Evolutionary conservation across 2,797 vertebrate genomes (phyloP).

Genomic region (Coilia nasus): DNA sequence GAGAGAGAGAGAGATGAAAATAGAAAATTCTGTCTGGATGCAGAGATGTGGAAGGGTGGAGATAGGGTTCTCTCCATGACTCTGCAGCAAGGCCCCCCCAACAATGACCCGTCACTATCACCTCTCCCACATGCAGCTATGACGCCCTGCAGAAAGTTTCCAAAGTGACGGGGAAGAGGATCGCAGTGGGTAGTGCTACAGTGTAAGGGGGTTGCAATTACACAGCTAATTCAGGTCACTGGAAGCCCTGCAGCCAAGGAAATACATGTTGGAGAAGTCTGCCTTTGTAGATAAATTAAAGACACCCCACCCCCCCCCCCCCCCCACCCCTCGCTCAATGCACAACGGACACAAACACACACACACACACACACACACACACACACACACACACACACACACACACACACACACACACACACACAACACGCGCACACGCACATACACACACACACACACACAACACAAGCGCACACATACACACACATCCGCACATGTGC

Average conservation of each 20-base stretch:
- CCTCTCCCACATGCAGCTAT: slow-evolving; percentile 37
- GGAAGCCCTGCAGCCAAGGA: slow-evolving; percentile 49
- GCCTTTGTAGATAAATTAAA: slow-evolving; percentile 56
- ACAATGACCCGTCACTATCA: slow-evolving; percentile 23
- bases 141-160: slow-evolving; percentile 9
- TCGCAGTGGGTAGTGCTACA: slow-evolving; percentile 8
- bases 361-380: background rate
- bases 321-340: background rate
- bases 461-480: background rate
- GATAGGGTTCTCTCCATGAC: too few relatives aligned
- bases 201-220: slow-evolving; percentile 52
- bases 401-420: too few relatives aligned
- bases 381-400: background rate
- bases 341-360: slow-evolving; percentile 9
- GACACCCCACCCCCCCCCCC: slow-evolving; percentile 8
- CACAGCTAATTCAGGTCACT: slow-evolving; percentile 59
- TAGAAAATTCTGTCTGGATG: too few relatives aligned
- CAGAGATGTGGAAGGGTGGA: slow-evolving; percentile 1
- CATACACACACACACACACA: background rate
- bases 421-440: too few relatives aligned
- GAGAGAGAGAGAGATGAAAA: slow-evolving; percentile 15
- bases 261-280: slow-evolving; percentile 49
- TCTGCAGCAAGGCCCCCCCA: too few relatives aligned
- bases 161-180: background rate
- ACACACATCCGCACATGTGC: background rate